Evolutionary conservation across 2,797 vertebrate genomes (phyloP), one percentile per base, ranked within the genome.

Genomic region (Chaetophractus vellerosus): DNA sequence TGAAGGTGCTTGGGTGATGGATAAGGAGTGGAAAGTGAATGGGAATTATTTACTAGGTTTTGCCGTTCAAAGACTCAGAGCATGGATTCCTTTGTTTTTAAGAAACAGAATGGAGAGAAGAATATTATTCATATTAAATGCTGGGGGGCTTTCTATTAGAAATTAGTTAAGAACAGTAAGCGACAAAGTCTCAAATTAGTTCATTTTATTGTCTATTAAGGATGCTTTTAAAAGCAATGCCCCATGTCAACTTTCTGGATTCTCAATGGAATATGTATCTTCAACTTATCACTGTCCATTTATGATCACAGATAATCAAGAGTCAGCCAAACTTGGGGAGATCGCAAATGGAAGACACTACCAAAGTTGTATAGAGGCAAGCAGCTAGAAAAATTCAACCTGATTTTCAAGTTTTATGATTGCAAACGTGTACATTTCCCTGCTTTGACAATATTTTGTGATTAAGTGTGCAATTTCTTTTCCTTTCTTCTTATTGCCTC

Each of bases 381-480:
- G 41, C 10, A 71, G 18, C 31, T 66, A 75, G 82, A 78, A 88
- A 86, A 48, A 0, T 71, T 88, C 38, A 79, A 90, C 9, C 31
- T 41, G 12, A 87, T 92, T 78, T 94, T 76, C 31, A 92, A 90
- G 28, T 94, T 96, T 90, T 90, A 76, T 82, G 55, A 69, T 66
- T 79, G 21, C 15, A 69, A 76, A 38, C 57, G 11, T 33, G 16
- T 66, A 52, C 38, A 61, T 90, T 88, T 87, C 36, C n/a, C 12
- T 55, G 21, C 23, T 74, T 38, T 64, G 78, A 72, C 55, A 80
- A 57, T 72, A 68, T 82, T 95, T 90, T 95, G 36, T 92, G 88
- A 96, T 94, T 92, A 93, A 91, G 61, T 78, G 31, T 57, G n/a
- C 48, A 88, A 72, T 96, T 92, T 93, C 36, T 9, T 75, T 92